Evolutionary conservation across 2,797 vertebrate genomes (phyloP).

Genomic region (Hephaestus fuliginosus): DNA sequence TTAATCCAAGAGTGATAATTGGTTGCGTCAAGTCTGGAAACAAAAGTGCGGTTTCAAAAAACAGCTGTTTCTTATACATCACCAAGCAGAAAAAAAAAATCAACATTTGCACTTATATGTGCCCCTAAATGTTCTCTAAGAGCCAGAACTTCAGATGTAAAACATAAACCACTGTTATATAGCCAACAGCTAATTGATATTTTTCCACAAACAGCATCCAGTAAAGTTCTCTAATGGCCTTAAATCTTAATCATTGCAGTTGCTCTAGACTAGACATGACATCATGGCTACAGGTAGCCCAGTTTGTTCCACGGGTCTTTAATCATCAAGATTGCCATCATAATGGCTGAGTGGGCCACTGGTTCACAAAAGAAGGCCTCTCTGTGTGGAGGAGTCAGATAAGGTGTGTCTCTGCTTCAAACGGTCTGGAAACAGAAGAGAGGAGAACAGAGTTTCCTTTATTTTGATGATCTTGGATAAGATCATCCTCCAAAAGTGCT

Average conservation of each 20-base stretch:
- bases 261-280: conserved; percentile 82
- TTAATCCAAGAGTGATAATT: conserved; percentile 69
- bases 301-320: conserved; percentile 77
- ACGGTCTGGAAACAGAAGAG: conserved; percentile 53
- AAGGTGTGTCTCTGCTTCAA: conserved; percentile 70
- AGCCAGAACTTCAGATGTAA: conserved; percentile 60
- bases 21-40: conserved; percentile 58
- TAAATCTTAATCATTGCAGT: conserved; percentile 77
- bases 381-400: conserved; percentile 73
- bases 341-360: conserved; percentile 72
- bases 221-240: conserved; percentile 71
- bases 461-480: conserved; percentile 59
- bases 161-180: conserved; percentile 57
- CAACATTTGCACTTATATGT: conserved; percentile 57
- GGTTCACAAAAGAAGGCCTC: conserved; percentile 72
- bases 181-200: conserved; percentile 80
- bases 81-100: conserved; percentile 22
- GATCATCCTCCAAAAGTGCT: conserved; percentile 41
- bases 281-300: conserved; percentile 84
- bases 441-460: conserved; percentile 67
- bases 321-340: conserved; percentile 81
- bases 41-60: conserved; percentile 58
- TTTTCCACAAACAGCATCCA: conserved; percentile 81
- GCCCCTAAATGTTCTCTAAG: conserved; percentile 49
- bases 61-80: conserved; percentile 70